Evolutionary conservation across 2,113 vertebrate genomes (phyloP).

Genomic region (Carassius auratus): DNA sequence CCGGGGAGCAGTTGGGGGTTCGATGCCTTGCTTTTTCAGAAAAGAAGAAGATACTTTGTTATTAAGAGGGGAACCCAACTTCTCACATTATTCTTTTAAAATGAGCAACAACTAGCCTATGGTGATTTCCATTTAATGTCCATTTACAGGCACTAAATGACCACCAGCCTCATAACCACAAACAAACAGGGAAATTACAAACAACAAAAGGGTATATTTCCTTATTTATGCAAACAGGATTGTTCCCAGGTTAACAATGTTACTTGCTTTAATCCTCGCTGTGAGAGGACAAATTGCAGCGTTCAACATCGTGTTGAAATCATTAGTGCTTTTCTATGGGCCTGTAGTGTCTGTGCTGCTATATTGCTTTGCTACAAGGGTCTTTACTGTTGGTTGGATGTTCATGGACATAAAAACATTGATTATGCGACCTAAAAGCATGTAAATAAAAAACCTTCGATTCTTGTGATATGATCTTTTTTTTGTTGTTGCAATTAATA

Average conservation of each 20-base stretch:
- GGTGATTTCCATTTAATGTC: slow-evolving; percentile 16
- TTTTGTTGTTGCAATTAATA: not conserved
- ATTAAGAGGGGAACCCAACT: not conserved
- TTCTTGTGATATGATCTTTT: not conserved
- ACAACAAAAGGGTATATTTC: not conserved
- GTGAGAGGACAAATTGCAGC: not conserved
- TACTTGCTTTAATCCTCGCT: not conserved
- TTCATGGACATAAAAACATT: not conserved
- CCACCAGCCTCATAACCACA: not conserved
- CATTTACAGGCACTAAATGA: not conserved
- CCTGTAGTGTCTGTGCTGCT: slow-evolving; percentile 6
- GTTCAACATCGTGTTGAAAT: slow-evolving; percentile 1
- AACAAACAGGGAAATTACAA: slow-evolving; percentile 2
- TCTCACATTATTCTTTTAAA: not conserved
- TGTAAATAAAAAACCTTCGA: not conserved
- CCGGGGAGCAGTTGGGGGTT: too few relatives aligned
- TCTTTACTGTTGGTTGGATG: not conserved
- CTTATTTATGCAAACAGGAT: not conserved
- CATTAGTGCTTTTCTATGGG: slow-evolving; percentile 3
- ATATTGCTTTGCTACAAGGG: too few relatives aligned
- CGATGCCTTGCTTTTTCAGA: not conserved
- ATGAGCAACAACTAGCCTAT: not conserved
- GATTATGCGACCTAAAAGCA: not conserved
- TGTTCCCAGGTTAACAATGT: not conserved
- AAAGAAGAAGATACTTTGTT: not conserved